Conservation (phyloP, 2,113 vertebrate genomes). For the Pholis gunnellus region DNA sequence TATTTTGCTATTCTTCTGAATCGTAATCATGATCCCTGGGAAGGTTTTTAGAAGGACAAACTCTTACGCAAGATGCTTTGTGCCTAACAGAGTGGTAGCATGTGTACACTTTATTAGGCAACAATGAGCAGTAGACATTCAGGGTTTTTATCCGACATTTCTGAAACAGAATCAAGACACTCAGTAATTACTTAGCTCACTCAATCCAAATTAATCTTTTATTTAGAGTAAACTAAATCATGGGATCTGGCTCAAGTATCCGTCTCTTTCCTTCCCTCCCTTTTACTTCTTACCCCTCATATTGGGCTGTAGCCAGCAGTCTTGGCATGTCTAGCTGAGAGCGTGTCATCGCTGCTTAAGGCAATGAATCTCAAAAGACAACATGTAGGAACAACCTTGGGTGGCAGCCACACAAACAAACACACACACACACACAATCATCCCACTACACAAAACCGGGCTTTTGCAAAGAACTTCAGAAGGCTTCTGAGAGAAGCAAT, state of each 20-base stretch:
- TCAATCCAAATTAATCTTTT: slow-evolving; percentile 55
- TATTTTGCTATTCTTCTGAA: not conserved
- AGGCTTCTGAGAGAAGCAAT: slow-evolving; percentile 34
- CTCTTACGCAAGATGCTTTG: not conserved
- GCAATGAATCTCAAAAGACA: slow-evolving; percentile 76
- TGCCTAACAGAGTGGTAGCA: slow-evolving; percentile 12
- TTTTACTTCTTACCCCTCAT: slow-evolving; percentile 38
- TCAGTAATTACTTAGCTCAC: slow-evolving; percentile 47
- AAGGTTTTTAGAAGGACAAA: slow-evolving; percentile 24
- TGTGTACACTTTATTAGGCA: slow-evolving; percentile 34
- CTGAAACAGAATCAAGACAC: slow-evolving; percentile 47
- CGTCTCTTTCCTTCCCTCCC: slow-evolving; percentile 47
- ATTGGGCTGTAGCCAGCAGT: slow-evolving; percentile 68
- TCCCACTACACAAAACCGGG: slow-evolving; percentile 20
- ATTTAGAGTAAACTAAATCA: slow-evolving; percentile 64
- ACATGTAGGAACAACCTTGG: slow-evolving; percentile 72
- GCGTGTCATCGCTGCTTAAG: slow-evolving; percentile 71
- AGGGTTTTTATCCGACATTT: slow-evolving; percentile 40
- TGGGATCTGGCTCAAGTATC: slow-evolving; percentile 51
- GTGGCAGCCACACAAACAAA: slow-evolving; percentile 51
- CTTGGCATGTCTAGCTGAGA: slow-evolving; percentile 70
- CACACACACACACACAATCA: slow-evolving; percentile 34
- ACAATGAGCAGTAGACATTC: slow-evolving; percentile 23
- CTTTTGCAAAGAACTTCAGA: slow-evolving; percentile 32
- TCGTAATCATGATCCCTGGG: not conserved